Evolutionary conservation across 2,797 vertebrate genomes (phyloP).

Genomic region (Tragopan temminckii): DNA sequence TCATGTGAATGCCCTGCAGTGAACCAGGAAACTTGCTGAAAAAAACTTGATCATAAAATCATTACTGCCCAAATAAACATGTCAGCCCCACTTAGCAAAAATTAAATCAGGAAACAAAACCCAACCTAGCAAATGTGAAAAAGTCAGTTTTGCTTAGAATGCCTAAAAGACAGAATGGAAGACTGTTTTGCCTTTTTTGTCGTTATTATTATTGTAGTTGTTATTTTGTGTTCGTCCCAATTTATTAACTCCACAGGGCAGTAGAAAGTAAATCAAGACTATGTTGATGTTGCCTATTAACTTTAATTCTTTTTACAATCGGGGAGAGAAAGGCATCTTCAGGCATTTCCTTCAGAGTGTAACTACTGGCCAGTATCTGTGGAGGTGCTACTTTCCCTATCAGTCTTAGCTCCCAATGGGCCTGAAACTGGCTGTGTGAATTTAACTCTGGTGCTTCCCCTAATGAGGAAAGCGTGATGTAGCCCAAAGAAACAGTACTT

Average conservation of each 20-base stretch:
- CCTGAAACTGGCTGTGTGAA: rapidly evolving
- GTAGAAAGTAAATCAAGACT: neutral
- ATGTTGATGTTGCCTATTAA: neutral
- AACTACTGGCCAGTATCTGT: neutral
- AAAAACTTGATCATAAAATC: neutral
- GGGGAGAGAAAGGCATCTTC: neutral
- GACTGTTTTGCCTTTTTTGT: neutral
- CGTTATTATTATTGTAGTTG: neutral
- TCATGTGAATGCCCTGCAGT: neutral
- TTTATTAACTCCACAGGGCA: neutral
- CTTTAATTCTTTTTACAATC: neutral
- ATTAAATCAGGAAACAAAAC: neutral
- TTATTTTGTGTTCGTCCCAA: neutral
- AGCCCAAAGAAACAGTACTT: neutral
- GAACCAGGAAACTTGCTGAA: neutral
- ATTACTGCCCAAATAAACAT: neutral
- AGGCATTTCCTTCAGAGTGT: neutral
- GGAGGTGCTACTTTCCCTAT: neutral
- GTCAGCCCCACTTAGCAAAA: neutral
- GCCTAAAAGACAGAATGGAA: neutral
- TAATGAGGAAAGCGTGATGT: neutral
- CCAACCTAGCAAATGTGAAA: neutral
- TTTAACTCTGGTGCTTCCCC: neutral
- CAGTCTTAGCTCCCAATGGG: neutral
- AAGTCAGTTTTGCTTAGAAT: neutral